Conservation (phyloP, 2,888 invertebrate species). For the Cephalotes varians region DNA sequence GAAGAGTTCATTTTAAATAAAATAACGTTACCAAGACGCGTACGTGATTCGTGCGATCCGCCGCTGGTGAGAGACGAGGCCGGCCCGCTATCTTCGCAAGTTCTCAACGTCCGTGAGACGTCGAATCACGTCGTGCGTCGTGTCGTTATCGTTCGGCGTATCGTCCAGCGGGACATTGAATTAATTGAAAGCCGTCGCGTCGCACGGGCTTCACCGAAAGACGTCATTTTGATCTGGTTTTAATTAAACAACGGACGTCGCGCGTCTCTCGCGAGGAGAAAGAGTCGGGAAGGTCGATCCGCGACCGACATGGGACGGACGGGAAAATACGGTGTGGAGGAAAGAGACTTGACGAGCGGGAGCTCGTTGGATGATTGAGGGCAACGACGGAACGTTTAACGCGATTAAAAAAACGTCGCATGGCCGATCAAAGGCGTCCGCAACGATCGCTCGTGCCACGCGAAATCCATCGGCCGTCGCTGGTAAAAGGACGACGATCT, state of each 20-base stretch:
- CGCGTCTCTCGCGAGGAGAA: constrained; percentile 28
- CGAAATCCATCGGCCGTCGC: constrained; percentile 42
- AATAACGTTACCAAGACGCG: not conserved
- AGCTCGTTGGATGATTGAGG: constrained; percentile 51
- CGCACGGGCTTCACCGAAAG: constrained; percentile 37
- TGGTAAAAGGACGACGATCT: constrained; percentile 33
- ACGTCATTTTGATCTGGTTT: constrained; percentile 69
- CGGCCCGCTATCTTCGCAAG: not conserved
- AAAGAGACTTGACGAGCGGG: constrained; percentile 29
- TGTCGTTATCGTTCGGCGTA: constrained; percentile 41
- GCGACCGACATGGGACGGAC: constrained; percentile 2
- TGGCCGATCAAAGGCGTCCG: constrained; percentile 59
- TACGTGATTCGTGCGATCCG: not conserved
- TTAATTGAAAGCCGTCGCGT: constrained; percentile 75
- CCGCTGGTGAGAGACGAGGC: not conserved
- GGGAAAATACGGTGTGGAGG: not conserved
- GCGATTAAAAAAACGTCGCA: constrained; percentile 62
- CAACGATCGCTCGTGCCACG: constrained; percentile 45
- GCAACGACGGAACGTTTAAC: constrained; percentile 58
- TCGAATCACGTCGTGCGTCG: constrained; percentile 36
- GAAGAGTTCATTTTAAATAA: constrained; percentile 2
- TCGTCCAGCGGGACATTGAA: constrained; percentile 61
- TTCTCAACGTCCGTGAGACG: constrained; percentile 29
- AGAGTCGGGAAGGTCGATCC: constrained; percentile 32
- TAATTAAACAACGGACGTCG: constrained; percentile 68